phyloP scores from a whole-genome alignment of 2,888 invertebrate genomes.

The Lamellibrachia columna region DNA sequence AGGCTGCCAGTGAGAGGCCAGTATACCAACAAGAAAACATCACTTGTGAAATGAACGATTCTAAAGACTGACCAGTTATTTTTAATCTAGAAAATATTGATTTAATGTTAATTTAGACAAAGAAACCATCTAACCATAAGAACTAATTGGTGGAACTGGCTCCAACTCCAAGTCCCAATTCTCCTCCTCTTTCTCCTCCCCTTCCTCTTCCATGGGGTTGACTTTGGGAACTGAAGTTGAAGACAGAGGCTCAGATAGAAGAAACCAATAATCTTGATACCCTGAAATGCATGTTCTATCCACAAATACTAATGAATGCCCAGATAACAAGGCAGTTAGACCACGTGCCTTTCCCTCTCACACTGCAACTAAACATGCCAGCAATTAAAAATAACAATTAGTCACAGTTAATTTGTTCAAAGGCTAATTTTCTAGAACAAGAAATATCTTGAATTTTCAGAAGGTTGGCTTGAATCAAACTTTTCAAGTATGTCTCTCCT shows the following conservation, averaged over 20 bases:
- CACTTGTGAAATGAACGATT: too few species aligned
- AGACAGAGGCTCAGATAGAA: neutral
- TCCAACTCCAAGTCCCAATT: constrained; percentile 6
- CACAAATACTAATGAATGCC: too few species aligned
- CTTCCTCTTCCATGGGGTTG: neutral
- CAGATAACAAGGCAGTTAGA: too few species aligned
- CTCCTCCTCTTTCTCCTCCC: neutral
- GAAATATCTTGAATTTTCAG: too few species aligned
- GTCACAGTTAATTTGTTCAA: too few species aligned
- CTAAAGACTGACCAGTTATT: too few species aligned
- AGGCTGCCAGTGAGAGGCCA: too few species aligned
- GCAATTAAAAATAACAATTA: neutral
- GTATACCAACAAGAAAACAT: neutral
- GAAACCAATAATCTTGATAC: neutral
- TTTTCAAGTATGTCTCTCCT: too few species aligned
- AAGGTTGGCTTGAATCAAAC: too few species aligned
- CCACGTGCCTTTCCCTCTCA: too few species aligned
- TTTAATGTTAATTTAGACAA: neutral
- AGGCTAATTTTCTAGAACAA: too few species aligned
- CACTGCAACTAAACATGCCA: neutral
- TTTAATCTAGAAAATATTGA: neutral
- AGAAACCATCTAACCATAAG: neutral
- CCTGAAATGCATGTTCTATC: too few species aligned
- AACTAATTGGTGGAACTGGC: neutral
- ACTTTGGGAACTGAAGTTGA: neutral